Conservation (phyloP, 2,797 vertebrate species). For the Microtus obscurus region DNA sequence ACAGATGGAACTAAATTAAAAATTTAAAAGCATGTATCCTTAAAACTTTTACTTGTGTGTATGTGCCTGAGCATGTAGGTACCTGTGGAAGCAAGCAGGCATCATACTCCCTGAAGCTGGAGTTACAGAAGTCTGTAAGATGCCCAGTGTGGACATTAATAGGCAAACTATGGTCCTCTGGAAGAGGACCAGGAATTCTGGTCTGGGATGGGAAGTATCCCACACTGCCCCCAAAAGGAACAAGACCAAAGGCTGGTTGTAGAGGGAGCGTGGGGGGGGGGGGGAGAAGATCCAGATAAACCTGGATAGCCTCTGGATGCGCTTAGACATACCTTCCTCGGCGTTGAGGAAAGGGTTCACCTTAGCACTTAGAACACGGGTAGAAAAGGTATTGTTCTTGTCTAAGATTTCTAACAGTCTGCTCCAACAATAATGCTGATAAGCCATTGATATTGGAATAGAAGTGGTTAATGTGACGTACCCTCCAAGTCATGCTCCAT, state of each 20-base stretch:
- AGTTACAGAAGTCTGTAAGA: background rate
- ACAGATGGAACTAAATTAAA: background rate
- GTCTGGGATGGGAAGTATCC: background rate
- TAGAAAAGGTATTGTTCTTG: background rate
- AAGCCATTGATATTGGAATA: background rate
- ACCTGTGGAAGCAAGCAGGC: background rate
- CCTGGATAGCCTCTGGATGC: background rate
- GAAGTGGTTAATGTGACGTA: background rate
- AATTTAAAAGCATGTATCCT: background rate
- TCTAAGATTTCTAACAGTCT: background rate
- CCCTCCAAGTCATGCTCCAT: background rate
- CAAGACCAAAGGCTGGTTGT: background rate
- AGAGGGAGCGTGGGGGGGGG: background rate
- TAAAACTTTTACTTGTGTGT: background rate
- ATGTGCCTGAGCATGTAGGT: background rate
- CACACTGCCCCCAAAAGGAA: background rate
- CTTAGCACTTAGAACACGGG: background rate
- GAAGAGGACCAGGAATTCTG: background rate
- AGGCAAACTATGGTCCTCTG: background rate
- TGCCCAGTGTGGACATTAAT: background rate
- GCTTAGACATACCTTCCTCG: background rate
- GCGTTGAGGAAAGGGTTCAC: background rate
- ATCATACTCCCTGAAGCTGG: background rate
- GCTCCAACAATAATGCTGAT: background rate
- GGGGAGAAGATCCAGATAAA: background rate